Base-by-base conservation (phyloP, 2,888 invertebrate species). In the Ophioninae sp. region DNA sequence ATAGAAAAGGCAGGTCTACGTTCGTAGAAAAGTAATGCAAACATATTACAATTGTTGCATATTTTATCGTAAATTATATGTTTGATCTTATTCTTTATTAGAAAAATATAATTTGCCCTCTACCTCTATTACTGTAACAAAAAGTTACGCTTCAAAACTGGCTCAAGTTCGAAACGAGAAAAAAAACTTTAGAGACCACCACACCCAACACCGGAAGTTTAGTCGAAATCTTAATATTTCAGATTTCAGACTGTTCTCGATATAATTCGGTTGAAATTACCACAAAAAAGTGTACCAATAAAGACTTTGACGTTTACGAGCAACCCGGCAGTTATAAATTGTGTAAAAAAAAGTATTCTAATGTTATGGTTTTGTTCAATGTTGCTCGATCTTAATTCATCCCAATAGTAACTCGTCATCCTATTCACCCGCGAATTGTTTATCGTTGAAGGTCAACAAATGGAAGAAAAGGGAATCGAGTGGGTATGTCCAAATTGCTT, bases 401-500 rank as follows among this genome's bases (percentile, higher is more conserved):
- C 30, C 30, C 30, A 51, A 2, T 51, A 13, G 51, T 51, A 5
- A 51, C 17, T 5, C 13, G 51, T 51, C 17, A 17, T 30, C 30
- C 7, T 37, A 65, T 65, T 65, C 3, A 39, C 20, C 2, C 17
- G 6, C 8, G 22, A 1, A 59, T 56, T 30, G 10, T 41, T 20
- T 23, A 5, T 30, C 9, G 72, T 86, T 20, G 84, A 90, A 91
- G 95, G 95, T 44, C 95, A 97, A 89, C 96, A 97, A 93, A 98
- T 99, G 97, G 98, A 99, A 92, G 95, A 96, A 76, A 95, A 96
- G 87, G 97, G 97, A 9, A 95, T 96, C 85, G 97, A 97, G 90
- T 98, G 98, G 98, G 95, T 96, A 83, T 98, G 98, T 92, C 96
- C 97, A 0, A 96, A 96, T 90, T 98, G 98, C 92, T 93, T 94